Conservation (phyloP, 2,113 vertebrate genomes). For the Indri indri region DNA sequence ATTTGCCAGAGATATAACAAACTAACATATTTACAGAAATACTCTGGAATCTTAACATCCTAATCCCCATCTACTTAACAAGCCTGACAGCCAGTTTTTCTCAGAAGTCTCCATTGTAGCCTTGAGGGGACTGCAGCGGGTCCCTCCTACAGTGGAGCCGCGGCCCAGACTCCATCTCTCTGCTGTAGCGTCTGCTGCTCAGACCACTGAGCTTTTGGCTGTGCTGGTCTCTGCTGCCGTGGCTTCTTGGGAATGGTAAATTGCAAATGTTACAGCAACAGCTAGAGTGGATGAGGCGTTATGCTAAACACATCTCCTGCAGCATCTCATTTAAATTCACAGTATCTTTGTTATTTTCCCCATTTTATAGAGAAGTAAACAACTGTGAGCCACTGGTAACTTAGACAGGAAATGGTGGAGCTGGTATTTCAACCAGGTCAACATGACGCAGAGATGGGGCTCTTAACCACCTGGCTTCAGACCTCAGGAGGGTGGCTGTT, state of each 20-base stretch:
- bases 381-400: not conserved
- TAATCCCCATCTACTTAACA: not conserved
- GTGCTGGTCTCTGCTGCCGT: not conserved
- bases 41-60: not conserved
- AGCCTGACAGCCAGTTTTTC: not conserved
- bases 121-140: not conserved
- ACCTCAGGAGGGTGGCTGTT: not conserved
- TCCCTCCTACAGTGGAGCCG: too few relatives aligned
- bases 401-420: not conserved
- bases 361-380: not conserved
- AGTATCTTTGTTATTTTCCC: conserved; percentile 64
- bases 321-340: not conserved
- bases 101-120: not conserved
- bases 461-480: not conserved
- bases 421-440: too few relatives aligned
- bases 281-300: too few relatives aligned
- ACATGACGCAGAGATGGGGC: not conserved
- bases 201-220: not conserved
- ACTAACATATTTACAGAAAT: not conserved
- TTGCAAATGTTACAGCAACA: not conserved
- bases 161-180: too few relatives aligned
- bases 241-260: too few relatives aligned
- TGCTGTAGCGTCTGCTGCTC: not conserved
- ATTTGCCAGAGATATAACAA: not conserved
- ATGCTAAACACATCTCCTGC: not conserved